Percentiles rank a stretch among this genome's conserved stretches.
Evolutionary conservation across 2,113 vertebrate genomes (phyloP).

Genomic region (Campylomormyrus numenius): DNA sequence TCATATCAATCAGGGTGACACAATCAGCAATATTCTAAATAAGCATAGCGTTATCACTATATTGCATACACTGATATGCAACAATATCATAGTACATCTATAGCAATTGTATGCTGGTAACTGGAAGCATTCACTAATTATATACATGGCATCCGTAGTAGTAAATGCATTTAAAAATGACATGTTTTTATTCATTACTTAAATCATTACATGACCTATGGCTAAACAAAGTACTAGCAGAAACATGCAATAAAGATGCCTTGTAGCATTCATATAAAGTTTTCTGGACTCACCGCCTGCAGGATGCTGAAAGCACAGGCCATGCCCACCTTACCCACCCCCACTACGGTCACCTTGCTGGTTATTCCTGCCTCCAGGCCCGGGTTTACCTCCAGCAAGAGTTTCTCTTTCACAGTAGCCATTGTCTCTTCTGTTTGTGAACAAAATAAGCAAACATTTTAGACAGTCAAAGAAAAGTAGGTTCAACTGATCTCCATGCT

Average conservation of each 20-base stretch:
- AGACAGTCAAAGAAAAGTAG: background rate
- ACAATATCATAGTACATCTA: background rate
- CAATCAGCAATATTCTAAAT: constrained; percentile 41
- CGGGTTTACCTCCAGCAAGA: constrained; percentile 14
- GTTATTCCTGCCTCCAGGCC: background rate
- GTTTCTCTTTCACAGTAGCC: constrained; percentile 18
- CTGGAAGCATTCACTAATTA: background rate
- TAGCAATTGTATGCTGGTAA: background rate
- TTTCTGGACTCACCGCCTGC: constrained; percentile 22
- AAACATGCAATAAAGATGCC: background rate
- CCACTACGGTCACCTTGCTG: constrained; percentile 29
- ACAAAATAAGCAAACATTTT: background rate
- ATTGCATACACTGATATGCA: background rate
- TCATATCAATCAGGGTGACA: constrained; percentile 41
- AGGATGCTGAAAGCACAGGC: constrained; percentile 32
- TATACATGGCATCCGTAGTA: background rate
- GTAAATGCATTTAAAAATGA: background rate
- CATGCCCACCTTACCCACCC: constrained; percentile 35
- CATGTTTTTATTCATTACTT: background rate
- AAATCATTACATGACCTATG: background rate
- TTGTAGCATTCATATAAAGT: background rate
- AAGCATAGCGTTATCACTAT: background rate
- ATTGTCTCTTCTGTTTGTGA: background rate
- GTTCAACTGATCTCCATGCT: background rate
- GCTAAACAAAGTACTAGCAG: background rate